Base-by-base conservation (phyloP, 2,888 invertebrate species). In the Melieria omissa region DNA sequence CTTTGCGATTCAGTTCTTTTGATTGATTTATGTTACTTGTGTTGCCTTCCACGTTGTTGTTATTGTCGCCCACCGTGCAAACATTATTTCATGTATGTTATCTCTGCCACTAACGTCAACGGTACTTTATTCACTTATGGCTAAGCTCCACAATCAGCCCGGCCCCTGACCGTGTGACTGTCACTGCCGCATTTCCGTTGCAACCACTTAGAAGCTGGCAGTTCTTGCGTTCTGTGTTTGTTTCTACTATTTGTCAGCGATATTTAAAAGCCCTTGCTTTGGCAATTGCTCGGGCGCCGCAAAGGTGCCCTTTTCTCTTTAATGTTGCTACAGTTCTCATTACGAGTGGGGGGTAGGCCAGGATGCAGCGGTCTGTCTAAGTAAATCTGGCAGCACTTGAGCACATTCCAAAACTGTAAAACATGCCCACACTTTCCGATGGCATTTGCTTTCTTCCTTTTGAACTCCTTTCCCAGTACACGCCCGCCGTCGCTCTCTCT, bases 21-120 rank as follows among this genome's bases (percentile, higher is more conserved):
- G 55, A 71, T 66, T 66, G 66, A 66, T 65, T 71, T 65, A 47
- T 66, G 64, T 70, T 47, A 60, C 47, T 49, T 57, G 45, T 65
- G 57, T 14, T 57, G 42, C 12, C 14, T 16, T 16, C 16, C 16
- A 29, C 29, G 2, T 29, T 29, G 29, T 29, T 29, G 29, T 29
- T 29, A 29, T 29, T 29, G 29, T 29, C 29, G 29, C 29, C 29
- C 29, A 2, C 29, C 29, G 29, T 29, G 29, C 29, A 29, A 29
- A 29, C 29, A 29, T 29, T 29, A 29, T 29, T 29, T 29, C 29
- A 29, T 29, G 29, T 29, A 29, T 29, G 29, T 29, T 29, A 29
- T 29, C 29, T 29, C 29, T 29, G 3, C 29, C 29, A 29, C 29
- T 29, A 29, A 29, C 29, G 29, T 29, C 29, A 29, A 29, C 29